Evolutionary conservation across 2,797 vertebrate genomes (phyloP), one percentile per base, ranked within the genome.

Genomic region (Oophaga sylvatica): DNA sequence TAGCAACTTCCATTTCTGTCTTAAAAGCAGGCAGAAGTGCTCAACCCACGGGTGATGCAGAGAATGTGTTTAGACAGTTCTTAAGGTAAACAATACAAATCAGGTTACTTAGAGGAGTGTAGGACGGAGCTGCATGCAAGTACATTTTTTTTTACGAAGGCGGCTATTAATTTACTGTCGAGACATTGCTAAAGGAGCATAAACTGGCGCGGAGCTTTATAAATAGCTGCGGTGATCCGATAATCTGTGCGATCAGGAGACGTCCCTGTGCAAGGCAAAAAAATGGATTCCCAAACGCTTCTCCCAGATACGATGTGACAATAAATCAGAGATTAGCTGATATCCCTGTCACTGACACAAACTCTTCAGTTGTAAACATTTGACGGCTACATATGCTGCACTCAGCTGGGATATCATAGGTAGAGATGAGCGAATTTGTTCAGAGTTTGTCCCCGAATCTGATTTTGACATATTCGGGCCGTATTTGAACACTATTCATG

Each of bases 51-150:
- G 70, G 41, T n/a, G 31, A 56, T 53, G n/a, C 45, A 1, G 56
- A n/a, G 56, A 62, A 75, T 82, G 79, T 82, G 86, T 76, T 81
- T 75, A 73, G 57, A 82, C 86, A 80, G 20, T 17, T 80, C 79
- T 75, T n/a, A 75, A 82, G 59, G 41, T 45, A 83, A 83, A 82
- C 77, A 78, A 77, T 76, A 87, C 19, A 67, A 68, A 87, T 87
- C 63, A 63, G 59, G 71, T 77, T 35, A 77, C 29, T 59, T 68
- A 41, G 60, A 17, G 48, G 19, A 35, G 29, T 68, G 62, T 59
- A 65, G 80, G 60, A 62, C 12, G 31, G 48, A 87, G 56, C 70
- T 29, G 10, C 68, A 20, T 26, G 59, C 59, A 67, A 82, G 53
- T 77, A 67, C 73, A 41, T 82, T 71, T 63, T 62, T 53, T 62